Evolutionary conservation across 2,797 vertebrate genomes (phyloP), one percentile per base, ranked within the genome.

Genomic region (Galago senegalensis): DNA sequence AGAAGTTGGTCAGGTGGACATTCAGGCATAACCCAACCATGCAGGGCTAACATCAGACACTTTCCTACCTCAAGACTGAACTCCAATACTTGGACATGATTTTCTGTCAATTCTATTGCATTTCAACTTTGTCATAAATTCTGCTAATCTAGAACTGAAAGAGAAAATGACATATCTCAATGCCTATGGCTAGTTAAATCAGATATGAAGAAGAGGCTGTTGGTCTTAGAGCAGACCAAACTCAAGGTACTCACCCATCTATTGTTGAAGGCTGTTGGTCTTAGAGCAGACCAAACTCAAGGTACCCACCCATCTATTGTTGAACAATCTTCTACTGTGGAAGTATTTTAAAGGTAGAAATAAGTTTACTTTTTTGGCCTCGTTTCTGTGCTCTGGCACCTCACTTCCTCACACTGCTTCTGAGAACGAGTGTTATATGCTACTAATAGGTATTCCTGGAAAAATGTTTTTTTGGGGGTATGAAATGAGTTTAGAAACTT

Each of bases 401-500:
- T 17, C 20, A 70, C 80, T 88, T 93, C 40, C 29, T 63, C 14
- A 61, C 14, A 53, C 1, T 53, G 23, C 4, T 86, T 83, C 37
- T 95, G 75, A 93, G 61, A 93, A 81, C 80, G 34, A 46, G 17
- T 80, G 87, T 27, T 60, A 56, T 79, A 37, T 34, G 11, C 76
- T 43, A n/a, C 43, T 79, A 76, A 43, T 34, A 92, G 25, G 0
- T 60, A 87, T 89, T 86, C 10, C 43, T 73, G 10, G 34, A 76
- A 91, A 90, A 89, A 29, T 13, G 0, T 1, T 46, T 69, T 80
- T 65, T 79, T 11, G 13, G 2, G 18, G 6, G 29, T 2, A 27
- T 92, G 21, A 92, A 79, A 60, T 34, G 63, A 37, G 13, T 69
- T 93, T 75, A n/a, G 53, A 84, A 81, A 76, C 9, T 75, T 95